phyloP scores from a whole-genome alignment of 2,888 invertebrate genomes.

The Rapana venosa region DNA sequence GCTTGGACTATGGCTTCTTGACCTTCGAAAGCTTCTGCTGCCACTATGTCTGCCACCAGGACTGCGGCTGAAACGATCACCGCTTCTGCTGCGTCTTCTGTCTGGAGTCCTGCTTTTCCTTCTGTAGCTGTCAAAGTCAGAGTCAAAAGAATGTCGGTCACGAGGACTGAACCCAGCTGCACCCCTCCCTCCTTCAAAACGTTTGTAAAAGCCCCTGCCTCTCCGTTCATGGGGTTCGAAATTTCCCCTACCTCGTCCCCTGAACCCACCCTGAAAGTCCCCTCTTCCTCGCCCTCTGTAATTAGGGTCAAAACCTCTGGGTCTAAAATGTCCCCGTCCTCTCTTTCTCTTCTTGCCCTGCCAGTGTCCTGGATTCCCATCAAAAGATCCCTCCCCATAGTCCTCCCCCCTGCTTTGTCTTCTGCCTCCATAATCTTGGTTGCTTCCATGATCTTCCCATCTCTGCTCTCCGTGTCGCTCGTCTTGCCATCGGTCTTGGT shows the following conservation, averaged over 20 bases:
- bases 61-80: constrained; percentile 12
- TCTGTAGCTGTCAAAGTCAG: background rate
- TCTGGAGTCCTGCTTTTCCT: background rate
- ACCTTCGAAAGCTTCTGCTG: constrained; percentile 16
- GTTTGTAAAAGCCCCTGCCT: constrained; percentile 7
- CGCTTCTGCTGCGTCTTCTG: constrained; percentile 12
- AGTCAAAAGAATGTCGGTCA: constrained; percentile 15
- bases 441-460: background rate
- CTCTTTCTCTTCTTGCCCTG: constrained; percentile 36
- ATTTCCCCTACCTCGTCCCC: constrained; percentile 32
- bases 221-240: constrained; percentile 26
- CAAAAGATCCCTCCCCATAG: constrained; percentile 14
- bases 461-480: background rate
- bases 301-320: constrained; percentile 23
- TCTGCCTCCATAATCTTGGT: background rate
- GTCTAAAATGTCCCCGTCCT: constrained; percentile 19
- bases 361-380: background rate
- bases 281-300: constrained; percentile 36
- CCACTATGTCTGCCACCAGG: constrained; percentile 17
- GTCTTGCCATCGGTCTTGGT: constrained; percentile 37
- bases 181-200: constrained; percentile 12
- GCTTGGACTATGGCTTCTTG: background rate
- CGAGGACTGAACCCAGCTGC: background rate
- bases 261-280: constrained; percentile 7
- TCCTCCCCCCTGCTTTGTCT: constrained; percentile 20